A percentile compares a stretch with the other conserved stretches of the same genome.
These are phyloP conservation scores for Ursus arctos DNA, from an alignment of 2,113 vertebrate genomes.

Conservation along the genomic window DNA sequence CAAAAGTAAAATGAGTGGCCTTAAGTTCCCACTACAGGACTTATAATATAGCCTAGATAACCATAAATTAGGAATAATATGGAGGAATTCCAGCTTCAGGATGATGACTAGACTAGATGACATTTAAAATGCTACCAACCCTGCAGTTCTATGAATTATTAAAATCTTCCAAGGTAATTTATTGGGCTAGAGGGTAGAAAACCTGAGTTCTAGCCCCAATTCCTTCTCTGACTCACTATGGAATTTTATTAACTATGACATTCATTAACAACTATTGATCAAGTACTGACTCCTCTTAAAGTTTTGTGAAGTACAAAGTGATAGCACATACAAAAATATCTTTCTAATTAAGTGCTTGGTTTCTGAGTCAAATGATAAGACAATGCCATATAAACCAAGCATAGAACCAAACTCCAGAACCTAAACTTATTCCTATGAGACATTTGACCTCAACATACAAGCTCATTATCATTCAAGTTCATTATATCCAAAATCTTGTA, in stretches of 20 bases:
- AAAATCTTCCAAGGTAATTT: background rate
- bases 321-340: background rate
- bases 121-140: background rate
- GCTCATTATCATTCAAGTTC: background rate
- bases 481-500: background rate
- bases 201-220: background rate
- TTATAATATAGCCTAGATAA: background rate
- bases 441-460: background rate
- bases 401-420: background rate
- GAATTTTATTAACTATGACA: background rate
- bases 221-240: constrained; percentile 20
- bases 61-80: background rate
- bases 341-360: background rate
- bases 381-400: background rate
- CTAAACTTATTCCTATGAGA: background rate
- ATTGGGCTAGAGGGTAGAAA: background rate
- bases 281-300: background rate
- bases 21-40: background rate
- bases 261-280: background rate
- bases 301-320: background rate
- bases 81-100: background rate
- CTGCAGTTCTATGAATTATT: background rate
- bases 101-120: background rate
- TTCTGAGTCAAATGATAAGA: constrained; percentile 33
- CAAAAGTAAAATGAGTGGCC: background rate